Evolutionary conservation across 2,113 vertebrate genomes (phyloP), one percentile per base, ranked within the genome.

Genomic region (Casuarius casuarius): DNA sequence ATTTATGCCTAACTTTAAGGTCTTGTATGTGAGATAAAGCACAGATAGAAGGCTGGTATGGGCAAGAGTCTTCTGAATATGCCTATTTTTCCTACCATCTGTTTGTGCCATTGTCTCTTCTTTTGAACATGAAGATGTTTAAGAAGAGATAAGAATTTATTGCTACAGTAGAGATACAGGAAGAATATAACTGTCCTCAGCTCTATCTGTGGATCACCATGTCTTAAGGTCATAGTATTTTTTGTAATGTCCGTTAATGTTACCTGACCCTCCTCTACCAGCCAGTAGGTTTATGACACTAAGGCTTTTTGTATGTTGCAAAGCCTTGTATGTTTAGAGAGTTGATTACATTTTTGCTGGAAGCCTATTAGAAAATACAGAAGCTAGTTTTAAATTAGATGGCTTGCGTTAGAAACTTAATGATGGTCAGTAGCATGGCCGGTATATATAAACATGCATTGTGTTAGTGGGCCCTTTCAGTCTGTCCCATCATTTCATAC

Each of bases 381-480:
- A 49, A 46, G 7, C 10, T 48, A 40, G 12, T 18, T 89, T 86
- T 62, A 71, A 62, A 65, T 49, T 52, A 40, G 35, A 15, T 31
- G 33, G 15, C 28, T 81, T 70, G 33, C 12, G 31, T 74, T 35
- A 42, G 11, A 78, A 0, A 56, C 81, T 33, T 15, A 44, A 2
- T 49, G 25, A 33, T 49, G 22, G 6, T 75, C n/a, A 67, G 19
- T 44, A 28, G 12, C 3, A 10, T 38, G 29, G 29, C 40, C 28
- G 48, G 15, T 13, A 52, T 25, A 5, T 62, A 25, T 0, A 44
- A 75, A 48, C 1, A 2, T 3, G 1, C 2, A 2, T 66, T 88
- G 13, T 75, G 23, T 77, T 16, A 54, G 26, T 51, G 38, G 15
- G 6, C 46, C 22, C 23, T 86, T 78, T 67, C 42, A 86, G 48